Conservation (phyloP, 2,888 invertebrate species). For the Zygothrica quintamaculata region DNA sequence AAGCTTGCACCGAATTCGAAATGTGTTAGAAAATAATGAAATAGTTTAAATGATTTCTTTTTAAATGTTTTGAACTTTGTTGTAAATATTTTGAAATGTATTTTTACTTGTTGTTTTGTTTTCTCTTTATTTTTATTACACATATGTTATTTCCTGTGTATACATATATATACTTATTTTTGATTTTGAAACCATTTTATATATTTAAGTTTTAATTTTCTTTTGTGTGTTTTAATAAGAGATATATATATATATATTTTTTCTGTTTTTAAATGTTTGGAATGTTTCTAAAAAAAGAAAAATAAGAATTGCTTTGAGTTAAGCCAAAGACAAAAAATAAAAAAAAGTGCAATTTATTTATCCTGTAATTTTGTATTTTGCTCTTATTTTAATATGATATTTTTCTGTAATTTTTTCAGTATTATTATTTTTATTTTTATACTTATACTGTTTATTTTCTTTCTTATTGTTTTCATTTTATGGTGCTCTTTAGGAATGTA, state of each 20-base stretch:
- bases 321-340: too few species aligned
- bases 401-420: constrained; percentile 42
- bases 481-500: constrained; percentile 74
- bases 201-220: constrained; percentile 50
- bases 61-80: constrained; percentile 27
- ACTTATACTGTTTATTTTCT: constrained; percentile 66
- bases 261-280: constrained; percentile 4
- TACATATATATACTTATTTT: constrained; percentile 40
- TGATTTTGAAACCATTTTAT: constrained; percentile 78
- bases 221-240: too few species aligned
- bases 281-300: constrained; percentile 33
- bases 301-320: too few species aligned
- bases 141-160: constrained; percentile 17
- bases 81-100: constrained; percentile 36
- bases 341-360: too few species aligned
- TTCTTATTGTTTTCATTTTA: constrained; percentile 74
- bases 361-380: constrained; percentile 46
- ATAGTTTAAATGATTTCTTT: too few species aligned
- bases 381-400: constrained; percentile 53
- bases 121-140: constrained; percentile 24
- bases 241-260: background rate
- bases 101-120: constrained; percentile 37
- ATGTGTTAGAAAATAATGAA: too few species aligned
- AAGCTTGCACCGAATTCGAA: constrained; percentile 32
- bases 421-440: constrained; percentile 28